Conservation (phyloP, 1,140 invertebrate genomes). For the Caenorhabditis elegans region DNA sequence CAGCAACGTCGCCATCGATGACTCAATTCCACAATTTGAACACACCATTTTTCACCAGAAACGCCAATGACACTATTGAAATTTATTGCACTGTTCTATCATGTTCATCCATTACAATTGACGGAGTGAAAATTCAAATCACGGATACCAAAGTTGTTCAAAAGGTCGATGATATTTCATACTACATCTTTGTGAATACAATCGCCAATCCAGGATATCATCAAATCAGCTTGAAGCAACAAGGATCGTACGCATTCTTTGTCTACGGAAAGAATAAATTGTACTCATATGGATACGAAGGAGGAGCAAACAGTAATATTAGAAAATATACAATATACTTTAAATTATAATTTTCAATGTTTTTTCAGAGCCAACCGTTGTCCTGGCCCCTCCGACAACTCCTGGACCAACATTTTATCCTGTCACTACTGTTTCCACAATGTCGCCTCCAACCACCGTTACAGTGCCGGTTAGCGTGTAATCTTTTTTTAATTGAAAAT, state of each 20-base stretch:
- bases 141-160: background rate
- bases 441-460: background rate
- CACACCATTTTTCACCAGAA: constrained; percentile 34
- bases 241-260: constrained; percentile 1
- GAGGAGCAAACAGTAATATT: background rate
- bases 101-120: background rate
- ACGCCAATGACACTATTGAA: constrained; percentile 9
- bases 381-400: background rate
- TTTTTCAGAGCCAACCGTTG: background rate
- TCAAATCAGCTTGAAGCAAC: background rate
- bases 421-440: background rate
- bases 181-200: background rate
- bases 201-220: background rate
- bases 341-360: background rate
- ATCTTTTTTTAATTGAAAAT: too few relatives aligned
- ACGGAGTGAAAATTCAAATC: background rate
- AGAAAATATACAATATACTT: too few relatives aligned
- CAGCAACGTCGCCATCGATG: background rate
- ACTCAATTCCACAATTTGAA: background rate
- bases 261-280: background rate
- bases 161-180: background rate
- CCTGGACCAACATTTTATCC: background rate
- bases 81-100: background rate
- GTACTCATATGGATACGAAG: constrained; percentile 28
- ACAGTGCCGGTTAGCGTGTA: background rate